These are phyloP conservation scores for Drosophila sp. DNA, from an alignment of 1,140 invertebrate species.

Conservation along the genomic window DNA sequence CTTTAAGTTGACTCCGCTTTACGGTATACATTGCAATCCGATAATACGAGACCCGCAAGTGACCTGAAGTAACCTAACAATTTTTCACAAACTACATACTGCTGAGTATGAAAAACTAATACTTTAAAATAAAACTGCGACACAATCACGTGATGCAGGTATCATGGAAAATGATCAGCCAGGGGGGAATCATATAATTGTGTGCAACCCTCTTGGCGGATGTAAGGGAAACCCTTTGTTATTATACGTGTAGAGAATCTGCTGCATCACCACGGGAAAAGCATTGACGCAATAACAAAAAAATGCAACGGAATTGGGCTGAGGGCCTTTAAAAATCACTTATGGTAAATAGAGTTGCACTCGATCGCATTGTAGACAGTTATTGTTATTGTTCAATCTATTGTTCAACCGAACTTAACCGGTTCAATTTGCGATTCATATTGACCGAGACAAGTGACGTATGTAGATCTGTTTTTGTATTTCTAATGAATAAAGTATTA, in stretches of 20 bases:
- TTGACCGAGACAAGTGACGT: slow-evolving; percentile 8
- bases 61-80: slow-evolving; percentile 26
- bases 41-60: not conserved
- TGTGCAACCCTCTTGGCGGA: slow-evolving; percentile 26
- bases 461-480: slow-evolving; percentile 1
- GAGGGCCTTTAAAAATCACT: slow-evolving; percentile 6
- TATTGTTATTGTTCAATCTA: slow-evolving; percentile 32
- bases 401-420: slow-evolving; percentile 56
- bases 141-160: slow-evolving; percentile 41
- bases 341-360: slow-evolving; percentile 37
- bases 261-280: slow-evolving; percentile 3
- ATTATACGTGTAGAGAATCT: slow-evolving; percentile 7
- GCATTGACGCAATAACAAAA: not conserved
- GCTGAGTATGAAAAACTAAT: not conserved
- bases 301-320: not conserved
- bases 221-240: not conserved
- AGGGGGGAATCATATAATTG: not conserved
- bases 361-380: slow-evolving; percentile 1
- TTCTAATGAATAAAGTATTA: slow-evolving; percentile 8
- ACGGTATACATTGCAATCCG: slow-evolving; percentile 8
- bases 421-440: slow-evolving; percentile 49
- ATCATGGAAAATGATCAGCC: not conserved
- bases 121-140: slow-evolving; percentile 3
- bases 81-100: not conserved
- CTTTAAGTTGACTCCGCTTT: not conserved